Conservation (phyloP, 2,888 invertebrate species). For the Trachelus tabidus region DNA sequence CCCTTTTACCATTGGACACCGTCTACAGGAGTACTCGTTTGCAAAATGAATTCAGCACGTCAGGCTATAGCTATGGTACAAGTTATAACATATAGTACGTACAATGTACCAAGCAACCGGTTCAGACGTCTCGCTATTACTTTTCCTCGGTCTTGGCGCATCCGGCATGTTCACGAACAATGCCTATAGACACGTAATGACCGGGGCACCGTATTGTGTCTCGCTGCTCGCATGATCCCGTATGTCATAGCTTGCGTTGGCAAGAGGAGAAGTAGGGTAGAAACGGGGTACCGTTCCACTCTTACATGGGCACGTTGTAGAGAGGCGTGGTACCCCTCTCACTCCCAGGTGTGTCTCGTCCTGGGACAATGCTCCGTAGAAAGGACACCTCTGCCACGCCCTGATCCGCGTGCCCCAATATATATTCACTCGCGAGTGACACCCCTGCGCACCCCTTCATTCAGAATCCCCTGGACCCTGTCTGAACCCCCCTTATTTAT, state of each 20-base stretch:
- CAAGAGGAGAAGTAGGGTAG: slow-evolving; percentile 3
- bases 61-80: not conserved
- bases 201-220: slow-evolving; percentile 47
- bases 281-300: not conserved
- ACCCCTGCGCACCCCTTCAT: slow-evolving; percentile 22
- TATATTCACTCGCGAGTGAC: slow-evolving; percentile 46
- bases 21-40: not conserved
- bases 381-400: slow-evolving; percentile 62
- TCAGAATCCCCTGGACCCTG: no score
- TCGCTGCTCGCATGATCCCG: slow-evolving; percentile 32
- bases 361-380: slow-evolving; percentile 55
- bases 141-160: slow-evolving; percentile 43
- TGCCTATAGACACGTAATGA: slow-evolving; percentile 53
- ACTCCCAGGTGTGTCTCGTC: slow-evolving; percentile 62
- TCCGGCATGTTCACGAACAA: slow-evolving; percentile 52
- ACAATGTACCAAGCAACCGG: slow-evolving; percentile 35
- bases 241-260: slow-evolving; percentile 22
- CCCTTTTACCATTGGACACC: not conserved
- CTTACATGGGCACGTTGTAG: slow-evolving; percentile 8
- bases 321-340: slow-evolving; percentile 38
- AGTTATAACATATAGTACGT: not conserved
- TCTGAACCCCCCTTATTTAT: no score
- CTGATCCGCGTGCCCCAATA: slow-evolving; percentile 60
- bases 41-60: not conserved
- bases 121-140: slow-evolving; percentile 45